Conservation (phyloP, 1,140 invertebrate species). For the Sycobia sp. region DNA sequence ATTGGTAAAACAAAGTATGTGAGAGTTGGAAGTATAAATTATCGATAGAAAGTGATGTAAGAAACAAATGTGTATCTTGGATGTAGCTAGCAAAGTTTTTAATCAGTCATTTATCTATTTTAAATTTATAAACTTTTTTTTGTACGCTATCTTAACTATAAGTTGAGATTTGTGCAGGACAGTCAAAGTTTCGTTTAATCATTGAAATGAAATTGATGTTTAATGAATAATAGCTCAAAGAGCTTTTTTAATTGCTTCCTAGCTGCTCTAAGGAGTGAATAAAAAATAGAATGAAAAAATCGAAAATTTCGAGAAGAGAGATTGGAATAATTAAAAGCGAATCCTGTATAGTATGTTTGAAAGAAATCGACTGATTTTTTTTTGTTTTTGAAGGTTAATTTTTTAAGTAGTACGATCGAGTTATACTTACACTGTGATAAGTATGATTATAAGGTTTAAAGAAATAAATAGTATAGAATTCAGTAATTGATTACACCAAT, state of each 20-base stretch:
- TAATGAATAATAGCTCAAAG: not conserved
- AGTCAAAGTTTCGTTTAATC: not conserved
- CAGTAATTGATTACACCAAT: conserved; percentile 14
- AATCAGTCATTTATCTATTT: not conserved
- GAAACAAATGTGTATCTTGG: not conserved
- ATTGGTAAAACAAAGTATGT: conserved; percentile 3
- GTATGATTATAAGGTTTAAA: conserved; percentile 40
- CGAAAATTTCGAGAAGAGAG: not conserved
- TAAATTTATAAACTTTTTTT: conserved; percentile 9
- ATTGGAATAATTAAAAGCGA: conserved; percentile 19
- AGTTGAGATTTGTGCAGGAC: conserved; percentile 21
- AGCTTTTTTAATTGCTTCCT: conserved; percentile 19
- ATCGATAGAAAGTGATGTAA: not conserved
- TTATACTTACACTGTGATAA: conserved; percentile 51
- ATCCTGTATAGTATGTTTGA: conserved; percentile 33
- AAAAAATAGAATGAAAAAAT: conserved; percentile 3
- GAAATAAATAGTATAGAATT: conserved; percentile 24
- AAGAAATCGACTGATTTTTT: conserved; percentile 37
- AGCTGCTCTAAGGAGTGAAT: conserved; percentile 21
- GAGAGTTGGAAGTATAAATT: not conserved
- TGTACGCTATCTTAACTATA: conserved; percentile 2
- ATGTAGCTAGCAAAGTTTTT: conserved; percentile 22
- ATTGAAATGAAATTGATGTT: not conserved
- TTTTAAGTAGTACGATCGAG: conserved; percentile 37
- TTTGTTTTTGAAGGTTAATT: conserved; percentile 20